Evolutionary conservation across 2,888 invertebrate species (phyloP), one percentile per base, ranked within the genome.

Genomic region (Hyalella azteca): DNA sequence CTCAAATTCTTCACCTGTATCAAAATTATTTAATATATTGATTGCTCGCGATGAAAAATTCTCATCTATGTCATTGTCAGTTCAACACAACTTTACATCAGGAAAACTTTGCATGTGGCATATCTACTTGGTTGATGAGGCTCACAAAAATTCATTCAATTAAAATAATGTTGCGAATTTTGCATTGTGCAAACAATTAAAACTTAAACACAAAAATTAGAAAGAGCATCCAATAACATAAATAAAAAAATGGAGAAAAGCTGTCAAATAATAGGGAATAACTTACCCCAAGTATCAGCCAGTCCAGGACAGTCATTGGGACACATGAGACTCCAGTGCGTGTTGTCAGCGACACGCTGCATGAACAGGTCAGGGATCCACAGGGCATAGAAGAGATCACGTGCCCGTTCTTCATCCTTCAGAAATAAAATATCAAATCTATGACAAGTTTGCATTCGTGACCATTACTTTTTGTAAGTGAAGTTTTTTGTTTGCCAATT

Each of bases 361-460:
- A 99, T 99, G 88, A 99, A 99, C 80, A 99, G 90, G 90, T 99
- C 98, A 0, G 98, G 97, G 85, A 99, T 95, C 98, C 99, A 99
- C 40, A 99, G 88, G 0, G 95, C 98, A 88, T 95, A 98, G 88
- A 98, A 99, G 49, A 99, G 89, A 88, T 99, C 98, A 78, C 98
- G 91, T 0, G 98, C 98, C 66, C 98, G 91, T 49, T 93, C 90
- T 88, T 98, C 98, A 88, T 98, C 98, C 82, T 82, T n/a, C n/a
- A n/a, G n/a, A n/a, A n/a, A n/a, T n/a, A n/a, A n/a, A n/a, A n/a
- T n/a, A n/a, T n/a, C n/a, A n/a, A n/a, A n/a, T n/a, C n/a, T n/a
- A n/a, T n/a, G n/a, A n/a, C n/a, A n/a, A n/a, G n/a, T n/a, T n/a
- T n/a, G n/a, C n/a, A n/a, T n/a, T n/a, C n/a, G n/a, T n/a, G n/a